Evolutionary conservation across 2,888 invertebrate species (phyloP).

Genomic region (Seira sanloemensis): DNA sequence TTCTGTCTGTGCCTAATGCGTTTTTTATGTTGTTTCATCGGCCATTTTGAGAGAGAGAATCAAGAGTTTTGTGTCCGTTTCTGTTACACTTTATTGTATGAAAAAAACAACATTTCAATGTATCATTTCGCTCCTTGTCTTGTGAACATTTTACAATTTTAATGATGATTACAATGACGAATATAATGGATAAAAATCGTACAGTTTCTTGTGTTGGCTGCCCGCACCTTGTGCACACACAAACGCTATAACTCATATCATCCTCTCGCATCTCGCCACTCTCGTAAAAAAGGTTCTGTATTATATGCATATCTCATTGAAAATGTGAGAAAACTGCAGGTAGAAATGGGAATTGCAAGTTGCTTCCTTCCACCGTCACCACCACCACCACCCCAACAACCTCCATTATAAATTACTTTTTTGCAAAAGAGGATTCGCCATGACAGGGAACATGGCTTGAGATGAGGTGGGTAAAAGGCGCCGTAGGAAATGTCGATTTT

Average conservation of each 20-base stretch:
- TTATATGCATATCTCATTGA: no score
- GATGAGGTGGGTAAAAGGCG: neutral
- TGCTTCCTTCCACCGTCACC: slow-evolving; percentile 5
- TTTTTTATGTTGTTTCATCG: slow-evolving; percentile 43
- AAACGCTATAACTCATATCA: no score
- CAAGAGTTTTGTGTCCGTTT: neutral
- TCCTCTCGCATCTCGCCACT: no score
- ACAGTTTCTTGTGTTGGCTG: neutral
- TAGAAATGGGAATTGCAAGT: slow-evolving; percentile 54
- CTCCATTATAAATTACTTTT: neutral
- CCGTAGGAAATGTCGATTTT: neutral
- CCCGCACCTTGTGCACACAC: no score
- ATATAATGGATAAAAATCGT: slow-evolving; percentile 1
- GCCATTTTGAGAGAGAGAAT: slow-evolving; percentile 30
- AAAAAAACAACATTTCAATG: slow-evolving; percentile 4
- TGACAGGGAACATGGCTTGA: no score
- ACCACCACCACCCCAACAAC: no score
- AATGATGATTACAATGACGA: neutral
- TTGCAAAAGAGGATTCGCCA: neutral
- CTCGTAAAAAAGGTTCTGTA: no score
- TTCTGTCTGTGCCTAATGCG: slow-evolving; percentile 31
- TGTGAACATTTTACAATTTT: neutral
- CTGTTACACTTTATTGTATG: neutral
- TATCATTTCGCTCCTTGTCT: neutral
- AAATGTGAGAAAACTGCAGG: slow-evolving; percentile 54